Conservation (phyloP, 2,113 vertebrate species). For the Antennarius striatus region DNA sequence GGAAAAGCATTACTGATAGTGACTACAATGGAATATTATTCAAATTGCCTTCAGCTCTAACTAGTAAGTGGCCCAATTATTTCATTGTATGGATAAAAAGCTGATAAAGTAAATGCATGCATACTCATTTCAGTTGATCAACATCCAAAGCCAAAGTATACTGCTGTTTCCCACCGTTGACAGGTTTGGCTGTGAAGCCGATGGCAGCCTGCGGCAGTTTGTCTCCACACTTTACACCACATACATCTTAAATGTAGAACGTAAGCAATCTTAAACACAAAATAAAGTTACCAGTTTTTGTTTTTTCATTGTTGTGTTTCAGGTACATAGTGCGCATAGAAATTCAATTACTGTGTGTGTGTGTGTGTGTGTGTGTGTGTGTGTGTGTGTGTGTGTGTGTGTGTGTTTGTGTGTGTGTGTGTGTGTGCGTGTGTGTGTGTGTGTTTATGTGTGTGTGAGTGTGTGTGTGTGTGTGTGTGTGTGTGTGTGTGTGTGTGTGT, state of each 20-base stretch:
- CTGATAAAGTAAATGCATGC: constrained; percentile 4
- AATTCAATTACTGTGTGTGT: not conserved
- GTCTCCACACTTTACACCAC: constrained; percentile 26
- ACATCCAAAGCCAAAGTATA: constrained; percentile 11
- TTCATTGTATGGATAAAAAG: constrained; percentile 14
- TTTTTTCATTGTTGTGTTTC: constrained; percentile 9
- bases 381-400: not conserved
- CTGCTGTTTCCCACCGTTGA: constrained; percentile 18
- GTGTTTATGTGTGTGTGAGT: not conserved
- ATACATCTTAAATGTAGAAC: constrained; percentile 27
- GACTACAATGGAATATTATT: constrained; percentile 17
- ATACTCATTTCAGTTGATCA: constrained; percentile 4
- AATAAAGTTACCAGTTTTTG: not conserved
- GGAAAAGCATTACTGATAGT: not conserved
- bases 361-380: not conserved
- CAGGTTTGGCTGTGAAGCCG: constrained; percentile 27
- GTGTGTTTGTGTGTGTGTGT: not conserved
- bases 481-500: not conserved
- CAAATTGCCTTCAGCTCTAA: constrained; percentile 17
- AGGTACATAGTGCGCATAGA: too few relatives aligned
- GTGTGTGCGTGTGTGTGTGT: not conserved
- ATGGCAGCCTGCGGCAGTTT: constrained; percentile 26
- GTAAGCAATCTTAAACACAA: constrained; percentile 25
- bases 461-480: not conserved
- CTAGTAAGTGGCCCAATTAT: constrained; percentile 56